Evolutionary conservation across 1,140 invertebrate species (phyloP).

Genomic region (Drosophila sechellia): DNA sequence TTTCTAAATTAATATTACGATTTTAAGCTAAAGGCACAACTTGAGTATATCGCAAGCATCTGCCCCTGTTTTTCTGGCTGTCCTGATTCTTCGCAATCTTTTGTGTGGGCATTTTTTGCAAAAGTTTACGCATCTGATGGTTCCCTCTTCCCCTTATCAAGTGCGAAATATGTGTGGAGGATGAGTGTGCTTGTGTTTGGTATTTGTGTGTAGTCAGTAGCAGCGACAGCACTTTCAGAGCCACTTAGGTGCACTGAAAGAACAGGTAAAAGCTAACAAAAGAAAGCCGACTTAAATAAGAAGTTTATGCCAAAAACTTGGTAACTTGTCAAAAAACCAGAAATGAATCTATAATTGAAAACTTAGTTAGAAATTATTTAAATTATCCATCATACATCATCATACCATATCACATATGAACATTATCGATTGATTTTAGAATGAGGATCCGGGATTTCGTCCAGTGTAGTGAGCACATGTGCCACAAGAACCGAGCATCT

Average conservation of each 20-base stretch:
- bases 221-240: slow-evolving; percentile 57
- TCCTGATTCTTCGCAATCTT: slow-evolving; percentile 30
- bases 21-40: too few species aligned
- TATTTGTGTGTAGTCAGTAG: slow-evolving; percentile 53
- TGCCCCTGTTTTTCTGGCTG: background rate
- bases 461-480: slow-evolving; percentile 62
- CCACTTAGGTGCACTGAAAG: slow-evolving; percentile 53
- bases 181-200: slow-evolving; percentile 17
- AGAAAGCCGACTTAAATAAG: too few species aligned
- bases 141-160: slow-evolving; percentile 18
- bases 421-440: background rate
- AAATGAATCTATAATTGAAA: too few species aligned
- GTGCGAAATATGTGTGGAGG: slow-evolving; percentile 29
- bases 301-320: too few species aligned
- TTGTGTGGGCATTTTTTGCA: slow-evolving; percentile 57
- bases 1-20: too few species aligned
- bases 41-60: too few species aligned
- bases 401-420: too few species aligned
- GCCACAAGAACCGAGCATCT: slow-evolving; percentile 70
- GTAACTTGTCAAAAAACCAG: too few species aligned
- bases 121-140: slow-evolving; percentile 57
- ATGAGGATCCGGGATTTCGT: background rate
- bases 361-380: too few species aligned
- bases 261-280: background rate
- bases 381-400: too few species aligned